phyloP scores from a whole-genome alignment of 2,797 vertebrate species.

The Tachyglossus aculeatus region DNA sequence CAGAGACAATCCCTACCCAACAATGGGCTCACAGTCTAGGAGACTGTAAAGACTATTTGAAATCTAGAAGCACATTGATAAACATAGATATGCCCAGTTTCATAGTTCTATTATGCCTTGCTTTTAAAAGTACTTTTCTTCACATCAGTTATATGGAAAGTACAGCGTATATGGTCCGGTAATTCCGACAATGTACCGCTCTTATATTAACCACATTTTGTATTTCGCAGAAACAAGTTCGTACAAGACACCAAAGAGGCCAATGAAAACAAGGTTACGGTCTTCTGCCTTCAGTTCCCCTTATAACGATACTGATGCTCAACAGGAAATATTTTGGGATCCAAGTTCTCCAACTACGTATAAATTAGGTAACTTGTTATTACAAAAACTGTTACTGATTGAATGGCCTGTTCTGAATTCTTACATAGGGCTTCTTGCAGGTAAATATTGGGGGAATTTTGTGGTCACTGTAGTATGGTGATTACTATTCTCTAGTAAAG shows the following conservation, averaged over 20 bases:
- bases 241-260: conserved; percentile 74
- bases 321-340: conserved; percentile 96
- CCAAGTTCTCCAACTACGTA: conserved; percentile 83
- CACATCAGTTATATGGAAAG: too few species aligned
- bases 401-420: too few species aligned
- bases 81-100: too few species aligned
- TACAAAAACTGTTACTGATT: background rate
- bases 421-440: too few species aligned
- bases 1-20: too few species aligned
- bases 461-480: background rate
- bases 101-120: too few species aligned
- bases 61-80: too few species aligned
- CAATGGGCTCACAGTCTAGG: too few species aligned
- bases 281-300: conserved; percentile 79
- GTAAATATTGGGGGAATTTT: background rate
- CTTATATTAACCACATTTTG: conserved; percentile 37
- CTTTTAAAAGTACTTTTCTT: too few species aligned
- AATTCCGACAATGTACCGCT: background rate
- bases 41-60: too few species aligned
- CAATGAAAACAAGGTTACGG: conserved; percentile 57
- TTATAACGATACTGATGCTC: conserved; percentile 81
- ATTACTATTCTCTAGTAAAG: too few species aligned
- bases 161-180: too few species aligned
- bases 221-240: conserved; percentile 60
- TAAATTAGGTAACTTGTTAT: conserved; percentile 74